Evolutionary conservation across 2,888 invertebrate species (phyloP), one percentile per base, ranked within the genome.

Genomic region (Plebejus anna): DNA sequence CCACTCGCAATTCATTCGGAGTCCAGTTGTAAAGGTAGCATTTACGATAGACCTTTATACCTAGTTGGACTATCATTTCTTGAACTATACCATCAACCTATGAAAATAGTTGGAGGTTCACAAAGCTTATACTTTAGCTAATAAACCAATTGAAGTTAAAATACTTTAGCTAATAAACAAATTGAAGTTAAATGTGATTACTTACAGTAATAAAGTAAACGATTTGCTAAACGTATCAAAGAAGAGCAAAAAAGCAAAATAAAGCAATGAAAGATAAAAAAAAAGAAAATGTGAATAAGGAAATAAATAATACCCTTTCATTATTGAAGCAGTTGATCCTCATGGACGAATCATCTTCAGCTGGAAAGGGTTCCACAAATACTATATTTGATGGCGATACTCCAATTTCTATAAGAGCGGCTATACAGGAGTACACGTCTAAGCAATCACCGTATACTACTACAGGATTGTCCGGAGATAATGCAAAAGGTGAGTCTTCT

Each of bases 391-490:
- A 83, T 0, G 95, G 90, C 0, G 89, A 80, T 0, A 97, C 82
- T 0, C 96, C 96, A 70, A 95, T 87, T 76, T 95, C 94, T 4
- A 97, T 83, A 38, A 97, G 86, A 0, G 95, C 95, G 9, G 95
- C 94, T 0, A 97, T 86, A 81, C 96, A 96, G 77, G 95, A 94
- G 82, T 95, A 96, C 0, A 96, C 95, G 83, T 96, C 95, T 73
- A 97, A 82, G 77, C 94, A 95, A 75, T 95, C 94, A 0, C 97
- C 97, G 84, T 97, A 97, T 0, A 97, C 95, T 0, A 97, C 87
- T 47, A 96, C 87, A 32, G 81, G 89, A 73, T 89, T 89, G 0
- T 81, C 77, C 2, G 77, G 77, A 75, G 84, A 83, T 1, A 90
- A 78, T 28, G 80, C 80, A n/a, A 79, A 47, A 0, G 72, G 42